Base-by-base conservation (phyloP, 2,113 vertebrate species). In the Equus przewalskii region DNA sequence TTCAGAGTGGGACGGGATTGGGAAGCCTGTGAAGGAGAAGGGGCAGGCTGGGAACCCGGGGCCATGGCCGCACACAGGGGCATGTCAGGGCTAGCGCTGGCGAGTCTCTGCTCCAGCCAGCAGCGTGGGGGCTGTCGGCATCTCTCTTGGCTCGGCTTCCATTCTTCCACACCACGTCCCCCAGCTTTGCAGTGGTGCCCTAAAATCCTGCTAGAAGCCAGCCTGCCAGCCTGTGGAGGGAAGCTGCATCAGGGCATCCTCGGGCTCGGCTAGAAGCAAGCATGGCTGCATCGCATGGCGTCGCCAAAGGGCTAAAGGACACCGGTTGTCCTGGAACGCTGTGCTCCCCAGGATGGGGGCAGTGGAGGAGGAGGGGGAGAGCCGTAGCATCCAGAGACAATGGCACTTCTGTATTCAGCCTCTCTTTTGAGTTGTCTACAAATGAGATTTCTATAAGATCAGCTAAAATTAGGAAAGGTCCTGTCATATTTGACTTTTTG, bases 381-480 rank as follows among this genome's bases (percentile, higher is more conserved):
- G 5, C 33, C 19, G 6, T 9, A 16, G 10, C 28, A 5, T 30
- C 80, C 30, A 0, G 19, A 4, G 62, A 84, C 56, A 15, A 0
- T 24, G 44, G 60, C 44, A n/a, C 33, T n/a, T 92, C 80, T 76
- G 46, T 64, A 1, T 46, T 33, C 56, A 44, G 0, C 58, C 24
- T 72, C n/a, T 51, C 36, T 92, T 81, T 36, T 62, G 58, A 56
- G 22, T 91, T 78, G 33, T 13, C 79, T 89, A 12, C 56, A 65
- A 26, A 58, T 54, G 44, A 30, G 62, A 60, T 54, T 95, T 80
- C 65, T 91, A 16, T 64, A 89, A 78, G 36, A 70, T 22, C 82
- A 87, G 44, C 89, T 87, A 65, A 92, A 70, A 62, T 86, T 72
- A 92, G 87, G 73, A 69, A 87, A 64, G 64, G 64, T 78, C 92